A percentile compares a stretch with the other conserved stretches of the same genome.
phyloP scores from a whole-genome alignment of 2,113 vertebrate genomes.

The Pluvianellus socialis region DNA sequence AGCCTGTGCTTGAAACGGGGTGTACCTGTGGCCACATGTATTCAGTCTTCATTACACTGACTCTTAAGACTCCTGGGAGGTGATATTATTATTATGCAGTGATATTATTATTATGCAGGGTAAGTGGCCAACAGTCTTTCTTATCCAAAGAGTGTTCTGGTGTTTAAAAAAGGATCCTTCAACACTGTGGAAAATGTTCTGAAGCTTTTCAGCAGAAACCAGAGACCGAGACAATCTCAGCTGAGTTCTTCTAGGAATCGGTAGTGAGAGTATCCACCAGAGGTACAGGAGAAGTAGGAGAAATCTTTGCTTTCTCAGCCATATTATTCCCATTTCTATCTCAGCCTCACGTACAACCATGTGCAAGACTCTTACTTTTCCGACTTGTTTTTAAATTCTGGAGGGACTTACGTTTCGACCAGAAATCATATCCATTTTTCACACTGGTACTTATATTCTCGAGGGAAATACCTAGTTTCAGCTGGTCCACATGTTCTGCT shows the following conservation, averaged over 20 bases:
- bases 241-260: not conserved
- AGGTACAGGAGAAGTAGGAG: not conserved
- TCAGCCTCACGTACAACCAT: not conserved
- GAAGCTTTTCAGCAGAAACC: not conserved
- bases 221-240: not conserved
- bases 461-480: not conserved
- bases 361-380: not conserved
- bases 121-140: not conserved
- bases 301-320: not conserved
- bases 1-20: not conserved
- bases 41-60: not conserved
- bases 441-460: not conserved
- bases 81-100: not conserved
- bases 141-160: not conserved
- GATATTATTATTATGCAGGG: not conserved
- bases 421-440: not conserved
- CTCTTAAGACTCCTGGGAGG: not conserved
- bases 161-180: not conserved
- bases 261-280: not conserved
- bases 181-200: not conserved
- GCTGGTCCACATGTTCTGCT: not conserved
- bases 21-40: not conserved
- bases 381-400: not conserved
- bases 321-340: not conserved
- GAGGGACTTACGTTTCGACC: not conserved